phyloP scores from a whole-genome alignment of 2,113 vertebrate genomes.

The Girardinichthys multiradiatus region DNA sequence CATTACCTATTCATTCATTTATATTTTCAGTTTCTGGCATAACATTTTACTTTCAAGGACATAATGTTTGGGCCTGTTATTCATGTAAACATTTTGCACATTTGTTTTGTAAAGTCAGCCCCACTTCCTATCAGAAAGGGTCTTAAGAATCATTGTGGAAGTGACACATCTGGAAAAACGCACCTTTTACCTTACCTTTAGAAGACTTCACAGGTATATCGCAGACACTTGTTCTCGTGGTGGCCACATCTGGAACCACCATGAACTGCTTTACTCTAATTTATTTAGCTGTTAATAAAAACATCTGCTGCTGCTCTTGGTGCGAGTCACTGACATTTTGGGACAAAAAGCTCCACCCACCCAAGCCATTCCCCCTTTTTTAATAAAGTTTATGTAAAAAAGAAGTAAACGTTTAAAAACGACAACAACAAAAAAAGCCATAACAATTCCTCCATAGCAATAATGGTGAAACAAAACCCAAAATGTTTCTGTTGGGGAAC shows the following conservation, averaged over 20 bases:
- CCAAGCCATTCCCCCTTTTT: too few relatives aligned
- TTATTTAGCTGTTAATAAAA: not conserved
- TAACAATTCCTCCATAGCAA: too few relatives aligned
- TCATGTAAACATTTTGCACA: not conserved
- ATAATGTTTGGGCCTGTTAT: not conserved
- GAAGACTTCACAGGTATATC: not conserved
- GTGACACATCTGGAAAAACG: conserved; percentile 41
- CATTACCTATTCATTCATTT: not conserved
- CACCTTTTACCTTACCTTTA: conserved; percentile 31
- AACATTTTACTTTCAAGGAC: not conserved
- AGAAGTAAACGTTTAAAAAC: too few relatives aligned
- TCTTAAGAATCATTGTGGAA: conserved; percentile 13
- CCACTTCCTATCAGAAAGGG: conserved; percentile 43
- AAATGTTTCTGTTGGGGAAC: too few relatives aligned
- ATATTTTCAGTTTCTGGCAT: too few relatives aligned
- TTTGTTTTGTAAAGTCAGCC: not conserved
- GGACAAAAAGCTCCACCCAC: too few relatives aligned
- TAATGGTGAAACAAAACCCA: too few relatives aligned
- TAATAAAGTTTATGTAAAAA: too few relatives aligned
- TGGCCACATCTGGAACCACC: not conserved
- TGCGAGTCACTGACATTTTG: too few relatives aligned
- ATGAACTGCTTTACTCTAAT: not conserved
- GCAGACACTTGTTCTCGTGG: not conserved
- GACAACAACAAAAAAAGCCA: too few relatives aligned
- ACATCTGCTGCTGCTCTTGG: not conserved